phyloP scores from a whole-genome alignment of 2,797 vertebrate genomes.

The Setipinna tenuifilis region DNA sequence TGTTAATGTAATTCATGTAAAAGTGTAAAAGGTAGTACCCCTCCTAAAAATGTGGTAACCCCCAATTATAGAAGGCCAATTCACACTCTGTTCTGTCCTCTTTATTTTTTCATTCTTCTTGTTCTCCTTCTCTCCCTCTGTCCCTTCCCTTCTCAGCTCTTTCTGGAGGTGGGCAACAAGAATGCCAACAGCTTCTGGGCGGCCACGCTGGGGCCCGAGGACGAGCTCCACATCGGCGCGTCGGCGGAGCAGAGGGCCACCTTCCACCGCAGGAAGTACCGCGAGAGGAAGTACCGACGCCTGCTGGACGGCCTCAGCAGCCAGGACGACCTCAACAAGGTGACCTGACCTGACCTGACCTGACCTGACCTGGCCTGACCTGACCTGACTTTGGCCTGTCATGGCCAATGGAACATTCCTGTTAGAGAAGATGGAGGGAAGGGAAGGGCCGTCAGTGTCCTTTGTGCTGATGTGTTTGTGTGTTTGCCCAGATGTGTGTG shows the following conservation, averaged over 20 bases:
- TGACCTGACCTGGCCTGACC: no score
- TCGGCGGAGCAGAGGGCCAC: slow-evolving; percentile 81
- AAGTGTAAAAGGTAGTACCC: no score
- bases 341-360: no score
- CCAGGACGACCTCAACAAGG: slow-evolving; percentile 89
- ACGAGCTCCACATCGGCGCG: slow-evolving; percentile 79
- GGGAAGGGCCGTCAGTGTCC: no score
- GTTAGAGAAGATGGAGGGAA: no score
- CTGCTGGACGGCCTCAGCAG: slow-evolving; percentile 72
- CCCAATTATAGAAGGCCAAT: no score
- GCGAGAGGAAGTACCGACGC: slow-evolving; percentile 88
- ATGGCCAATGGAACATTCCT: no score
- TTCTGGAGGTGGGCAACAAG: slow-evolving; percentile 91
- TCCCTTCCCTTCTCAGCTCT: slow-evolving; percentile 76
- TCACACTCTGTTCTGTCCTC: no score
- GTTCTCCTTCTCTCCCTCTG: neutral
- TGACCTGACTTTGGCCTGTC: no score
- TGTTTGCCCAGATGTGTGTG: no score
- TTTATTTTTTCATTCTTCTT: neutral
- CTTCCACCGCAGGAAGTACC: slow-evolving; percentile 91
- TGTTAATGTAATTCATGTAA: no score
- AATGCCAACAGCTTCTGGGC: slow-evolving; percentile 94
- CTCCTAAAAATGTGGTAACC: no score
- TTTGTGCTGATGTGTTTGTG: slow-evolving; percentile 41
- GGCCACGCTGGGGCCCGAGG: slow-evolving; percentile 83